Conservation (phyloP, 1,140 invertebrate species). For the Idris sp. region DNA sequence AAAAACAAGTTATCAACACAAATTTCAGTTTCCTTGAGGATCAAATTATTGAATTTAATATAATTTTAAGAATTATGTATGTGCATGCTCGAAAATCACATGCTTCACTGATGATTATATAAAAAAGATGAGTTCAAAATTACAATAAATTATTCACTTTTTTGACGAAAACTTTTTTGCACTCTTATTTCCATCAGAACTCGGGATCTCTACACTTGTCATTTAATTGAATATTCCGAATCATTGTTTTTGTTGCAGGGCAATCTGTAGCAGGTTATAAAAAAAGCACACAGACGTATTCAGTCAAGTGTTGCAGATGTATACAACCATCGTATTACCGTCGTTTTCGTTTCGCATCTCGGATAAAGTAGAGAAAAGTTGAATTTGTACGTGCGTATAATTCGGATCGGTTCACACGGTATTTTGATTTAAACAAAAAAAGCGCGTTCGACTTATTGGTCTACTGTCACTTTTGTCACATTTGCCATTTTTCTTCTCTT, state of each 20-base stretch:
- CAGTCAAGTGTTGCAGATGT: slow-evolving; percentile 56
- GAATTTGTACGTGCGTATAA: slow-evolving; percentile 63
- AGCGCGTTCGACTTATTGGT: slow-evolving; percentile 41
- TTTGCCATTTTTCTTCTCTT: slow-evolving; percentile 27
- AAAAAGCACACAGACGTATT: slow-evolving; percentile 46
- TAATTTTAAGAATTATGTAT: too few species aligned
- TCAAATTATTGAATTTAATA: too few species aligned
- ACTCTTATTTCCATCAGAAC: too few species aligned
- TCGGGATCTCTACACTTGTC: slow-evolving; percentile 20
- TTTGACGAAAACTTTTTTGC: too few species aligned
- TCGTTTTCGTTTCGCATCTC: slow-evolving; percentile 58
- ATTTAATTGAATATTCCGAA: slow-evolving; percentile 54
- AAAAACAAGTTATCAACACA: too few species aligned
- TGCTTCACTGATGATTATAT: too few species aligned
- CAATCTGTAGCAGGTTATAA: slow-evolving; percentile 44
- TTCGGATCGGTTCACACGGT: slow-evolving; percentile 60
- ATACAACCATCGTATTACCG: slow-evolving; percentile 36
- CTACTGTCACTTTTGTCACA: slow-evolving; percentile 43
- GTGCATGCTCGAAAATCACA: too few species aligned
- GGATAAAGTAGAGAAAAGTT: slow-evolving; percentile 56
- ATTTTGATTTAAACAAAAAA: slow-evolving; percentile 30
- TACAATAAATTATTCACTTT: too few species aligned
- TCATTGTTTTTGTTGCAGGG: slow-evolving; percentile 37
- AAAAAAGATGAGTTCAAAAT: too few species aligned
- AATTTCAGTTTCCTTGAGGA: too few species aligned